Conservation (phyloP, 2,113 vertebrate genomes). For the Pterocles orientalis region DNA sequence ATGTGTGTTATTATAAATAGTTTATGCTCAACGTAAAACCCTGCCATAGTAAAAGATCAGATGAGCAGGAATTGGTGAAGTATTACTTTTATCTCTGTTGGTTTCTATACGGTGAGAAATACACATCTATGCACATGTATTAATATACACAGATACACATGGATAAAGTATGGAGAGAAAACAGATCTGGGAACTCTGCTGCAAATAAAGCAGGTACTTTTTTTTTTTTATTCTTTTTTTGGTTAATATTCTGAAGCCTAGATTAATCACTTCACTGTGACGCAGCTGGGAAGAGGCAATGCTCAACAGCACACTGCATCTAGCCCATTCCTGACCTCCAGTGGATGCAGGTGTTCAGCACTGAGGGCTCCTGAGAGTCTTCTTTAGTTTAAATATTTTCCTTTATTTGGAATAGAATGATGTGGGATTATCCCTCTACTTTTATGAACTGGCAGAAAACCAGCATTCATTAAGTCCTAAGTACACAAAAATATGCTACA, state of each 20-base stretch:
- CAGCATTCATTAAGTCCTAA: background rate
- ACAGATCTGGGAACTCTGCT: background rate
- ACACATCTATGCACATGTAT: accelerated
- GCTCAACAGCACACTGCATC: background rate
- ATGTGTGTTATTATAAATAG: background rate
- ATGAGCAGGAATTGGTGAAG: background rate
- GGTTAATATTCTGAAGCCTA: background rate
- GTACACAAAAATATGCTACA: background rate
- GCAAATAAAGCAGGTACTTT: background rate
- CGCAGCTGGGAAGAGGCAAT: background rate
- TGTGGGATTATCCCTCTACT: background rate
- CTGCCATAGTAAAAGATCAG: background rate
- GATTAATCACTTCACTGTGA: background rate
- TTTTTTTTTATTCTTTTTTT: background rate
- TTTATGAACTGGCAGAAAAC: background rate
- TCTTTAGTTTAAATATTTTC: background rate
- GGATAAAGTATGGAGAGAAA: background rate
- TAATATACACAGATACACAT: background rate
- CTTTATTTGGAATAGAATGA: background rate
- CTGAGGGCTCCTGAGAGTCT: background rate
- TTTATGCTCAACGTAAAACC: background rate
- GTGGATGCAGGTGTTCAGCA: background rate
- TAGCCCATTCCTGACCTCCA: background rate
- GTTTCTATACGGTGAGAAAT: background rate
- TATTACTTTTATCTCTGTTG: background rate